Percentiles rank a stretch among this genome's conserved stretches.
Conservation (phyloP, 2,113 vertebrate genomes). For the Anolis carolinensis region DNA sequence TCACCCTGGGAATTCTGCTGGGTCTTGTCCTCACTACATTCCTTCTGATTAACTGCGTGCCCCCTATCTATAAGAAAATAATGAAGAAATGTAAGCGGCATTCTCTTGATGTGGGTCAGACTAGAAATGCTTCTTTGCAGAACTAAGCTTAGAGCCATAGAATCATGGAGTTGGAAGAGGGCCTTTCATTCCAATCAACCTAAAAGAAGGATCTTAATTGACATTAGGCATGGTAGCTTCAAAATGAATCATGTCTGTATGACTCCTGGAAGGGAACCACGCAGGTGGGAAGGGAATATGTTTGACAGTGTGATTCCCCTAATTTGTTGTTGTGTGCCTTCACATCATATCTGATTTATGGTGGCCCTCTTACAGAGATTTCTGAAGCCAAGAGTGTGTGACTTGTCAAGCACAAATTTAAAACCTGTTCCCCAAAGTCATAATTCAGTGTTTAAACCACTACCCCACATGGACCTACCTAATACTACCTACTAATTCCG, state of each 20-base stretch:
- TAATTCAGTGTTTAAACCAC: too few species aligned
- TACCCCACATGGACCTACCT: not conserved
- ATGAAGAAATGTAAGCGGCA: conserved; percentile 73
- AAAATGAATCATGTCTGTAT: not conserved
- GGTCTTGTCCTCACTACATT: conserved; percentile 62
- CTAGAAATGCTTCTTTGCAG: not conserved
- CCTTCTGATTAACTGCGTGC: conserved; percentile 65
- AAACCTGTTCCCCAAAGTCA: too few species aligned
- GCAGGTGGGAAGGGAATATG: too few species aligned
- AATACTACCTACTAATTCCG: not conserved
- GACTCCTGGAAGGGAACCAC: not conserved
- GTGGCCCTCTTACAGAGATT: too few species aligned
- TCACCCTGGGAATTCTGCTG: conserved; percentile 68
- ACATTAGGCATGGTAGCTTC: not conserved
- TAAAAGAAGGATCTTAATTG: not conserved
- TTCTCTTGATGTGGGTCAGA: not conserved
- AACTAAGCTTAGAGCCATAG: too few species aligned
- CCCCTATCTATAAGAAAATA: conserved; percentile 67
- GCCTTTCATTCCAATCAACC: too few species aligned
- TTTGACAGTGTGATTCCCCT: too few species aligned
- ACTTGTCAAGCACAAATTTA: too few species aligned
- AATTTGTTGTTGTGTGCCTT: too few species aligned
- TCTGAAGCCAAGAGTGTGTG: too few species aligned
- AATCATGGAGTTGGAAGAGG: too few species aligned
- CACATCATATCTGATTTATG: too few species aligned